Evolutionary conservation across 2,888 invertebrate genomes (phyloP), one percentile per base, ranked within the genome.

Genomic region (Dryomyza anilis): DNA sequence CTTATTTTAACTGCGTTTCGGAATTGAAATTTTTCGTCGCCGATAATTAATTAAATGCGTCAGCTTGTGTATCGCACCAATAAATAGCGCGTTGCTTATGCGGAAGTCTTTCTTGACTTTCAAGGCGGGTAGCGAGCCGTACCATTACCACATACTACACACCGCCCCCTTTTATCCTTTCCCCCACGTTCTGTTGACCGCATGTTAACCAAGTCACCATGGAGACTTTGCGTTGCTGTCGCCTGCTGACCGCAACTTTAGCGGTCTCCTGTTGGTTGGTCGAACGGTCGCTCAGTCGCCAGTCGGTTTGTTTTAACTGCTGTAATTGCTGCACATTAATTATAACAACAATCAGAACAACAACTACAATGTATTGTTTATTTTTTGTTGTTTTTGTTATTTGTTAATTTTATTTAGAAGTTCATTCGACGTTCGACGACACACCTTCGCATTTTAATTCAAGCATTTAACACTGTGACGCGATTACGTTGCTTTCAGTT

Each of bases 11-110:
- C 3, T 23, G 14, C 23, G 48, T 16, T 43, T 43, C 16, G 43
- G 19, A 43, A 16, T 43, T 43, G n/a, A n/a, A 43, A 43, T n/a
- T n/a, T n/a, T 45, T n/a, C 43, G 16, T n/a, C 36, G 25, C 12
- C 60, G 52, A 75, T 80, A 78, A 80, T 78, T 78, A 78, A 78
- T 80, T 80, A 79, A 76, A 73, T 76, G 69, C 77, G 75, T 76
- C 78, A 80, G 74, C 77, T 75, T 80, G 79, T 74, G 69, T 68
- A 69, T 67, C 68, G 70, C 67, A 67, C 68, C 66, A 69, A 69
- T 67, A 60, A 60, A 60, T 60, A 60, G 23, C 43, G 43, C 16
- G 27, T 27, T 56, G 39, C 56, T 56, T 36, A 45, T 10, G 14
- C n/a, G 48, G 36, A 33, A 33, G 23, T 36, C 10, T 19, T 55